A percentile compares a stretch with the other conserved stretches of the same genome.
phyloP scores from a whole-genome alignment of 2,888 invertebrate genomes.

The Griposia aprilina region DNA sequence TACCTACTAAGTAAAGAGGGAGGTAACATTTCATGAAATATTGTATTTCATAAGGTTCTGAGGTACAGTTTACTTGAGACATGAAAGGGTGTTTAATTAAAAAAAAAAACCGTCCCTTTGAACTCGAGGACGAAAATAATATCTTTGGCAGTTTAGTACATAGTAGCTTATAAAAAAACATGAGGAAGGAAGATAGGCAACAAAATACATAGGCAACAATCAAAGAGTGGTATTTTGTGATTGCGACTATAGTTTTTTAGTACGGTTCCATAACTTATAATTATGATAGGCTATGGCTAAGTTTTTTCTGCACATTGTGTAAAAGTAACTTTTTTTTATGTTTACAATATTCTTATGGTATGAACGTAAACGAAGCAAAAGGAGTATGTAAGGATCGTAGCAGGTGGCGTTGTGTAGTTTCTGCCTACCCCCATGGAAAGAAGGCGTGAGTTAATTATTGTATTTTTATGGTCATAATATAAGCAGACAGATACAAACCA shows the following conservation, averaged over 20 bases:
- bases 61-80: not conserved
- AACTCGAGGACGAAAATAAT: not conserved
- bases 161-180: not conserved
- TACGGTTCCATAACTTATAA: not conserved
- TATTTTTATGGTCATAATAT: not conserved
- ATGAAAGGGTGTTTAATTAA: not conserved
- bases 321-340: not conserved
- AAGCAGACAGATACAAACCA: not conserved
- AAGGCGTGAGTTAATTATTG: not conserved
- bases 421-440: not conserved
- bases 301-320: not conserved
- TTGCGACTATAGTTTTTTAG: not conserved
- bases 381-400: not conserved
- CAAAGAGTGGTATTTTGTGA: not conserved
- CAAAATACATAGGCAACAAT: not conserved
- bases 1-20: not conserved
- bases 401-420: not conserved
- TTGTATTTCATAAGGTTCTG: not conserved
- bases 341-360: too few relatives aligned
- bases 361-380: not conserved
- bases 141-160: not conserved
- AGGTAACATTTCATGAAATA: slow-evolving; percentile 29
- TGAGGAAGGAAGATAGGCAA: not conserved
- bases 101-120: not conserved
- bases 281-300: not conserved